Evolutionary conservation across 2,113 vertebrate species (phyloP).

Genomic region (Ctenomys sociabilis): DNA sequence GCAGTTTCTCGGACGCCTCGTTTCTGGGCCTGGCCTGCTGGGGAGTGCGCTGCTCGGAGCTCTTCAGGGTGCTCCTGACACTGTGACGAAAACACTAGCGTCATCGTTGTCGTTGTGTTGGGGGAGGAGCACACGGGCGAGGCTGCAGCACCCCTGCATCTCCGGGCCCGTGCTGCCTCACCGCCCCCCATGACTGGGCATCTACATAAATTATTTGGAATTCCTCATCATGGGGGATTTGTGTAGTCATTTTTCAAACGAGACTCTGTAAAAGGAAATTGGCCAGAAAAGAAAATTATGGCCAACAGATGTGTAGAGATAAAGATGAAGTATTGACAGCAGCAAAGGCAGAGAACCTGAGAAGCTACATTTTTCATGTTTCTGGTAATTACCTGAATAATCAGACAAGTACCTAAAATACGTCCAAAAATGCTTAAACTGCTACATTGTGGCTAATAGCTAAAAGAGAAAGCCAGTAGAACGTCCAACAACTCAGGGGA

Average conservation of each 20-base stretch:
- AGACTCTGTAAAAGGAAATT: conserved; percentile 39
- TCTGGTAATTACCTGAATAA: conserved; percentile 29
- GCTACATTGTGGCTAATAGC: not conserved
- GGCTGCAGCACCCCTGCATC: not conserved
- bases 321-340: conserved; percentile 1
- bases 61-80: not conserved
- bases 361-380: not conserved
- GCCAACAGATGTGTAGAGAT: not conserved
- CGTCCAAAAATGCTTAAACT: not conserved
- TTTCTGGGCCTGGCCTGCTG: not conserved
- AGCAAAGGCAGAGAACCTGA: not conserved
- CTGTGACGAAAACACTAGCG: not conserved
- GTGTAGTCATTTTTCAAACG: not conserved
- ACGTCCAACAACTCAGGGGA: not conserved
- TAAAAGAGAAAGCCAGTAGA: conserved; percentile 13
- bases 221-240: not conserved
- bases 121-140: not conserved
- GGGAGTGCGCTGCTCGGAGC: not conserved
- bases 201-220: not conserved
- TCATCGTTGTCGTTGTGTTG: not conserved
- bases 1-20: not conserved
- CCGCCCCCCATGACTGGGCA: not conserved
- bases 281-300: conserved; percentile 25
- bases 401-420: not conserved
- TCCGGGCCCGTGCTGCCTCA: too few relatives aligned